Conservation (phyloP, 2,113 vertebrate species). For the Oceanodroma tethys region DNA sequence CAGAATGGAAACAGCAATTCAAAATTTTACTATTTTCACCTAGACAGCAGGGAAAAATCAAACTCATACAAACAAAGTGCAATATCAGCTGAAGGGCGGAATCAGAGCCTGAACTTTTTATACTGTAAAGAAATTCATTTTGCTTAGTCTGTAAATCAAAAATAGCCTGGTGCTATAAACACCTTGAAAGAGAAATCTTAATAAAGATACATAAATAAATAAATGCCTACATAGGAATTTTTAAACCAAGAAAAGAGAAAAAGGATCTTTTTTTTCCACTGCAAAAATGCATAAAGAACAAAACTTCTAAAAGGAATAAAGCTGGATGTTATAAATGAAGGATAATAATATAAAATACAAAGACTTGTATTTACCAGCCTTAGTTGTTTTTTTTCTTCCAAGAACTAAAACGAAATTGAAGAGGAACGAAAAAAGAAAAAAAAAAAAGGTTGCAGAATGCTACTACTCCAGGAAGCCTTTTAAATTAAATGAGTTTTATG, state of each 20-base stretch:
- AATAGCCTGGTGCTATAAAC: conserved; percentile 1
- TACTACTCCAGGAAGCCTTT: not conserved
- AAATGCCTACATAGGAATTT: not conserved
- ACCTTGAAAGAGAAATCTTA: not conserved
- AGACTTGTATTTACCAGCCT: not conserved
- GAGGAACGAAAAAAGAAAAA: not conserved
- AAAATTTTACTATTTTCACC: conserved; percentile 1
- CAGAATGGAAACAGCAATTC: not conserved
- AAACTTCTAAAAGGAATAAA: not conserved
- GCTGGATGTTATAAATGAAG: not conserved
- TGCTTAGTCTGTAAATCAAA: conserved; percentile 48
- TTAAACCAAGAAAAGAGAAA: not conserved
- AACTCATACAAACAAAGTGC: not conserved
- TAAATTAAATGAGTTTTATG: not conserved
- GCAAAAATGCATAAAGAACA: not conserved
- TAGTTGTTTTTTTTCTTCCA: not conserved
- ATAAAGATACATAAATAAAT: conserved; percentile 45
- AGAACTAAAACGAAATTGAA: not conserved
- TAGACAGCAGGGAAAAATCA: not conserved
- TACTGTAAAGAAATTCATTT: not conserved
- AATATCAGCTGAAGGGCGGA: not conserved
- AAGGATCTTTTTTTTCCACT: not conserved
- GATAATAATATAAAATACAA: not conserved
- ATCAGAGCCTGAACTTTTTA: not conserved
- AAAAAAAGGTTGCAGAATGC: not conserved